Conservation (phyloP, 2,888 invertebrate species). For the Torymus aiolomorphi region DNA sequence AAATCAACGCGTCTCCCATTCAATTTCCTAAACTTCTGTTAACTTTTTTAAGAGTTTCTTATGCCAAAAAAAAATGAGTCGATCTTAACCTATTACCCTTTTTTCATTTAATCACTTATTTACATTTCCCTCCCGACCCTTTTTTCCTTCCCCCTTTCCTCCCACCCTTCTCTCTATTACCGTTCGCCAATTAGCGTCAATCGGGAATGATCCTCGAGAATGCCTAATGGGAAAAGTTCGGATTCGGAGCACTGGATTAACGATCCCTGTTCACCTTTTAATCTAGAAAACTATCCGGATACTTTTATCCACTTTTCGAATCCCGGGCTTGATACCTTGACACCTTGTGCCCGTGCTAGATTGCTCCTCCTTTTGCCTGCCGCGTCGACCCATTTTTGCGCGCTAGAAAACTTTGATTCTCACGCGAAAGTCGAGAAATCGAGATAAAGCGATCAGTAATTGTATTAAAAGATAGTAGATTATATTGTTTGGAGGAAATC, state of each 20-base stretch:
- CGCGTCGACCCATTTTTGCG: constrained; percentile 21
- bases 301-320: constrained; percentile 56
- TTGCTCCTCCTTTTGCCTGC: constrained; percentile 23
- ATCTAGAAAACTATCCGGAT: constrained; percentile 54
- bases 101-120: constrained; percentile 32
- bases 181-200: constrained; percentile 55
- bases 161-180: constrained; percentile 22
- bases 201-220: constrained; percentile 54
- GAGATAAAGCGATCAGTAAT: background rate
- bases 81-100: background rate
- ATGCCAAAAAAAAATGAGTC: no score
- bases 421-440: background rate
- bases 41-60: no score
- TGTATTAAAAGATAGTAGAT: no score
- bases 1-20: no score
- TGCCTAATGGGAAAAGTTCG: constrained; percentile 56
- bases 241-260: constrained; percentile 51
- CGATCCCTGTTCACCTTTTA: constrained; percentile 57
- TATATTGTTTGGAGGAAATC: no score
- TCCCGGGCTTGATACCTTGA: constrained; percentile 47
- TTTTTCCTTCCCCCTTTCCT: constrained; percentile 3
- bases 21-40: no score
- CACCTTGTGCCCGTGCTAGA: constrained; percentile 21
- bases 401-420: background rate
- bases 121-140: constrained; percentile 1